A percentile compares a stretch with the other conserved stretches of the same genome.
These are phyloP conservation scores for Argyrosomus japonicus DNA, from an alignment of 2,113 vertebrate genomes.

Conservation along the genomic window DNA sequence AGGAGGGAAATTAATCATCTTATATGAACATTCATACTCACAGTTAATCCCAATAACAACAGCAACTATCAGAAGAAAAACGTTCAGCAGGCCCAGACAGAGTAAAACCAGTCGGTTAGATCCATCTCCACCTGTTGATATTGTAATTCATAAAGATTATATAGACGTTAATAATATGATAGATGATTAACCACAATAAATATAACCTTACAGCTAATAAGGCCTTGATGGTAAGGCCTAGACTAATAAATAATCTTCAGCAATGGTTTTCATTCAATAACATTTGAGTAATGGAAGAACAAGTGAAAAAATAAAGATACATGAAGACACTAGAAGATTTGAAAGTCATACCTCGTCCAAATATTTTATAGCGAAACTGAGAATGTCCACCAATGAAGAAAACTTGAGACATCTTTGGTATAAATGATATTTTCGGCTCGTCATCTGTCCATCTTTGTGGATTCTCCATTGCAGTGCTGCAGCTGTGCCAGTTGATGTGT, in stretches of 20 bases:
- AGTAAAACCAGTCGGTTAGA: conserved; percentile 31
- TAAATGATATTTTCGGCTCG: neutral
- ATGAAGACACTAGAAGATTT: too few relatives aligned
- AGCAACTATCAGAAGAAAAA: conserved; percentile 50
- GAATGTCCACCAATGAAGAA: neutral
- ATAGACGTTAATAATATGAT: neutral
- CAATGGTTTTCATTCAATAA: neutral
- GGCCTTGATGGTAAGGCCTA: neutral
- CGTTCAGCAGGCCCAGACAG: conserved; percentile 57
- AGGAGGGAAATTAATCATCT: neutral
- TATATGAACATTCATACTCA: conserved; percentile 47
- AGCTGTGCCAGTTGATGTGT: neutral
- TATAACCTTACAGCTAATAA: neutral
- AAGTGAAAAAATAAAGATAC: neutral
- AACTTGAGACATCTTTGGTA: neutral
- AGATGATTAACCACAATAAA: neutral
- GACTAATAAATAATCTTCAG: neutral
- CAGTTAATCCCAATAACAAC: conserved; percentile 60
- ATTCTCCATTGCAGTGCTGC: neutral
- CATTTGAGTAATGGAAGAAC: neutral
- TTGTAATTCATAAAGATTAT: neutral
- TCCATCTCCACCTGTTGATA: neutral
- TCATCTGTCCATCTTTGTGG: neutral
- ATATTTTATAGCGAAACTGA: neutral
- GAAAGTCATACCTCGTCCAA: neutral